Conservation (phyloP, 2,113 vertebrate species). For the Abramis brama region DNA sequence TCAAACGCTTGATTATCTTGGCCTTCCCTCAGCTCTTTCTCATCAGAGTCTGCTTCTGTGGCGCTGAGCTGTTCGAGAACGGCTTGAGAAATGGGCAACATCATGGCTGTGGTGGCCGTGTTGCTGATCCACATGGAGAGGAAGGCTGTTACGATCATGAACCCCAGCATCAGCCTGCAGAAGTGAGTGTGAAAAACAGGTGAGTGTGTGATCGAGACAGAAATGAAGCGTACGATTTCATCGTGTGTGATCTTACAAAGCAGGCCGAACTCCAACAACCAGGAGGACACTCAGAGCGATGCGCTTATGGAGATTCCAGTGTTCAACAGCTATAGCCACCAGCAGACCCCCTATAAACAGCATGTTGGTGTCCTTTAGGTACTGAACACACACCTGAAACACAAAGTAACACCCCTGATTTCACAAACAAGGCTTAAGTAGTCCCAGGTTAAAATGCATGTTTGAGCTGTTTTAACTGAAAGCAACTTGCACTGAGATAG, state of each 20-base stretch:
- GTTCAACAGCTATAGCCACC: conserved; percentile 88
- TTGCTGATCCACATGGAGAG: conserved; percentile 99
- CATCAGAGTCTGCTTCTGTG: conserved; percentile 66
- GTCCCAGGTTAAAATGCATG: too few relatives aligned
- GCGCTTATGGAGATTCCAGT: conserved; percentile 89
- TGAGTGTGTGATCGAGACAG: background rate
- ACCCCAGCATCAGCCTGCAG: conserved; percentile 87
- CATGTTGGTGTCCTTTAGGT: conserved; percentile 89
- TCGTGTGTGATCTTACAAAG: conserved; percentile 80
- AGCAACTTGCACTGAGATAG: too few relatives aligned
- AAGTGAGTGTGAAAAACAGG: background rate
- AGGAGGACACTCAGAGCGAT: conserved; percentile 87
- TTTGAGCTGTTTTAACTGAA: too few relatives aligned
- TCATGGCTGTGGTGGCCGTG: conserved; percentile 94
- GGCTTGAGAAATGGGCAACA: conserved; percentile 88
- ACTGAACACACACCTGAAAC: conserved; percentile 84
- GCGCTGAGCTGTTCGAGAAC: conserved; percentile 84
- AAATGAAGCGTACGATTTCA: too few relatives aligned
- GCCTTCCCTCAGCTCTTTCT: conserved; percentile 54
- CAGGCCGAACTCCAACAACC: conserved; percentile 84
- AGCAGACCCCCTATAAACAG: conserved; percentile 90
- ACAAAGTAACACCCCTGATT: conserved; percentile 23
- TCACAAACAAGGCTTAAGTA: too few relatives aligned
- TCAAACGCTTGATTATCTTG: conserved; percentile 69
- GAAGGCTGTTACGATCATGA: conserved; percentile 91